Evolutionary conservation across 2,113 vertebrate species (phyloP).

Genomic region (Tragelaphus scriptus): DNA sequence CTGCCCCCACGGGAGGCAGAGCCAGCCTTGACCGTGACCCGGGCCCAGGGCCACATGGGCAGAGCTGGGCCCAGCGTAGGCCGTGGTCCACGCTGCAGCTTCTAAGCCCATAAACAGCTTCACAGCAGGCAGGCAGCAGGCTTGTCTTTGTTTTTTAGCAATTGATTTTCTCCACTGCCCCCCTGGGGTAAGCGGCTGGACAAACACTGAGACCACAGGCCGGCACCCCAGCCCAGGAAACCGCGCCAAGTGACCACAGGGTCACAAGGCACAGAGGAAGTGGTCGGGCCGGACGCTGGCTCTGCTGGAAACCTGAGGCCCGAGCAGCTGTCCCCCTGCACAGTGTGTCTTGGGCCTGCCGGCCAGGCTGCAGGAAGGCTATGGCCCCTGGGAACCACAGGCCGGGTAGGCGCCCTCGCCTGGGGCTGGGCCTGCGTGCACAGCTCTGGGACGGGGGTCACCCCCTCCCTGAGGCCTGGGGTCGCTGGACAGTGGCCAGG

Average conservation of each 20-base stretch:
- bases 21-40: not conserved
- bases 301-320: not conserved
- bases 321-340: not conserved
- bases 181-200: constrained; percentile 23
- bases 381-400: fast-evolving
- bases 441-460: not conserved
- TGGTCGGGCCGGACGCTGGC: not conserved
- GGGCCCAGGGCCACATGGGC: fast-evolving
- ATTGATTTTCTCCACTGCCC: constrained; percentile 31
- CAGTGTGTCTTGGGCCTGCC: fast-evolving
- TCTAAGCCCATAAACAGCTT: not conserved
- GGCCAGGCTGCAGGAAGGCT: not conserved
- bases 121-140: not conserved
- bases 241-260: not conserved
- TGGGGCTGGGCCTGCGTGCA: not conserved
- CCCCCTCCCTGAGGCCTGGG: not conserved
- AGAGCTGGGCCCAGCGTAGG: fast-evolving
- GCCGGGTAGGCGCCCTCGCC: not conserved
- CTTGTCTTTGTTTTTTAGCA: constrained; percentile 38
- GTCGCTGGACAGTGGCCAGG: not conserved
- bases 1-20: not conserved
- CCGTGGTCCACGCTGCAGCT: not conserved
- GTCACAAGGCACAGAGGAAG: constrained; percentile 52
- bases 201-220: constrained; percentile 1
- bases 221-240: constrained; percentile 23